Evolutionary conservation across 37 sponge, comb jelly and placozoan species (phyloP).

Genomic region (Ianthella basta): DNA sequence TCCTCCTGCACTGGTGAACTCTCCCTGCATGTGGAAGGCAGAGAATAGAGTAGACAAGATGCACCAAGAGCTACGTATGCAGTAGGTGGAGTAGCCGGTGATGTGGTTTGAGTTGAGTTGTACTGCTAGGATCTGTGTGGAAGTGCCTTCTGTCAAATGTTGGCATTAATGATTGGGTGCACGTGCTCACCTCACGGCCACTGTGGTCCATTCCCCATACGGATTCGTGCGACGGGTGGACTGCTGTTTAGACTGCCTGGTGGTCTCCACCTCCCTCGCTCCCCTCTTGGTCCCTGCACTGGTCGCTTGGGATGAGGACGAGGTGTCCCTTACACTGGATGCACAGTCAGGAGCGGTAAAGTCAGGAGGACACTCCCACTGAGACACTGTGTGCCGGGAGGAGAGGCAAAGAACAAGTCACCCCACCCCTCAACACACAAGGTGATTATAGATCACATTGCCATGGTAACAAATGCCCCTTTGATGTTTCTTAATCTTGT

Average conservation of each 20-base stretch:
- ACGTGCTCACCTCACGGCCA: constrained; percentile 41
- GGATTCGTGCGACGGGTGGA: constrained; percentile 24
- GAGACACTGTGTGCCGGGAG: constrained; percentile 26
- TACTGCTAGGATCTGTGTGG: too few relatives aligned
- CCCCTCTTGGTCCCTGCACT: constrained; percentile 30
- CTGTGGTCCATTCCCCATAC: constrained; percentile 72
- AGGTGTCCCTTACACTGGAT: too few relatives aligned
- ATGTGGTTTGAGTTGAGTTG: too few relatives aligned
- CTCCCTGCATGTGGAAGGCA: not conserved
- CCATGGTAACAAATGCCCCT: too few relatives aligned
- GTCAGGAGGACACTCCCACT: constrained; percentile 64
- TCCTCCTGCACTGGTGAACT: not conserved
- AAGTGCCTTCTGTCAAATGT: too few relatives aligned
- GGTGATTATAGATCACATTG: too few relatives aligned
- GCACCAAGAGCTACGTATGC: not conserved
- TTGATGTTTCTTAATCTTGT: not conserved
- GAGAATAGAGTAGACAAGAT: not conserved
- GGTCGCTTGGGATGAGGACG: not conserved
- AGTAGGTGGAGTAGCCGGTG: too few relatives aligned
- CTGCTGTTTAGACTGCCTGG: constrained; percentile 18
- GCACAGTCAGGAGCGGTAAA: not conserved
- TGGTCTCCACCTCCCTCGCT: constrained; percentile 4
- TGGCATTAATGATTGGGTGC: not conserved
- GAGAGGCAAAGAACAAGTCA: not conserved
- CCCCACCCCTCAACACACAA: not conserved